Conservation (phyloP, 2,888 invertebrate species). For the Stegophylla sp. region DNA sequence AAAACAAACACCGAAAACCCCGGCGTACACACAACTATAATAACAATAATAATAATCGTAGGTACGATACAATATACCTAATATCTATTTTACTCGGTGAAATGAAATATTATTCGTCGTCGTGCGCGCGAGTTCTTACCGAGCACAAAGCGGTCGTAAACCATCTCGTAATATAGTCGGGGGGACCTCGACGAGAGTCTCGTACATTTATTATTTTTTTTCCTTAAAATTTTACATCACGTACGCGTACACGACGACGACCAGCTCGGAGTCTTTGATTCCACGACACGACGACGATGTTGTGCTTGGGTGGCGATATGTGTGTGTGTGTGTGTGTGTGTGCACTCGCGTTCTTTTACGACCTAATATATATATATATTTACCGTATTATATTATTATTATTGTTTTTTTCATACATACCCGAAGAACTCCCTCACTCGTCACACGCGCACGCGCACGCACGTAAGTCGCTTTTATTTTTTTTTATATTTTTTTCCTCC, state of each 20-base stretch:
- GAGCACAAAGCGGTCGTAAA: conserved; percentile 30
- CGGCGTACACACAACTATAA: no score
- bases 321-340: background rate
- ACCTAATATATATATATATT: background rate
- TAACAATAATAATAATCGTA: no score
- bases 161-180: no score
- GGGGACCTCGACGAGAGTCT: no score
- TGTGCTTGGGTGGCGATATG: conserved; percentile 29
- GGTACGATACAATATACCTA: no score
- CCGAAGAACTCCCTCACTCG: conserved; percentile 15
- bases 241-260: no score
- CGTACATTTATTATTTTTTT: no score
- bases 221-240: no score
- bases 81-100: no score
- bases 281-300: background rate
- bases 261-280: background rate
- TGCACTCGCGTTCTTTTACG: background rate
- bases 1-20: background rate
- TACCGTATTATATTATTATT: background rate
- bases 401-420: conserved; percentile 11
- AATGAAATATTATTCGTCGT: no score
- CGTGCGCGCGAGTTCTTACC: background rate
- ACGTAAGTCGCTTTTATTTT: background rate
- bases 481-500: background rate
- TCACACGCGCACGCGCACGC: background rate